Base-by-base conservation (phyloP, 2,888 invertebrate genomes). In the Tachystola acroxantha region DNA sequence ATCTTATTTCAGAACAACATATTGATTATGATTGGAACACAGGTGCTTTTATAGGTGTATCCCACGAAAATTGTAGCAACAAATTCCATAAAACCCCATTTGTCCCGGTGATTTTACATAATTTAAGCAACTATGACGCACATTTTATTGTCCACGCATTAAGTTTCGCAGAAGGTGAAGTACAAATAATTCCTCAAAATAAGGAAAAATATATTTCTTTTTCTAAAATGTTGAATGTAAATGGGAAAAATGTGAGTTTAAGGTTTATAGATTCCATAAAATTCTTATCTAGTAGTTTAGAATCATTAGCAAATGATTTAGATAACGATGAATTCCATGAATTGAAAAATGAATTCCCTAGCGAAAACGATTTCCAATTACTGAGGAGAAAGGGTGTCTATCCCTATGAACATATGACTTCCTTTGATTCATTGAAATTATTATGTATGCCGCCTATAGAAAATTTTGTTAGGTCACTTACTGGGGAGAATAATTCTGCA, bases 111-210 rank as follows among this genome's bases (percentile, higher is more conserved):
- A 39, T 57, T 28, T 36, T 57, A 27, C 50, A 60, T 39, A 54
- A 55, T 33, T 34, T 64, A 4, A 43, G 39, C 25, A 43, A 56
- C 13, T 62, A 61, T 36, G 57, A 60, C 44, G 40, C 51, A 3
- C 60, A 66, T 46, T 53, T 60, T 9, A 52, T 64, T 22, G 48
- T 64, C 3, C 46, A 43, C 19, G 53, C 50, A 26, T 45, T 62
- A 6, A 52, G 48, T 24, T 46, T 46, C 34, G 31, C 34, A 38
- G 44, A 53, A 5, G 39, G 53, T 10, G 37, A 43, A 13, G 34
- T 55, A 11, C 27, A 44, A 11, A 37, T 53, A 6, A n/a, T n/a
- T n/a, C n/a, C n/a, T n/a, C n/a, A n/a, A n/a, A n/a, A n/a, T n/a
- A n/a, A n/a, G n/a, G n/a, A n/a, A n/a, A n/a, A n/a, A n/a, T n/a